Conservation (phyloP, 1,140 invertebrate genomes). For the Chironomus tepperi region DNA sequence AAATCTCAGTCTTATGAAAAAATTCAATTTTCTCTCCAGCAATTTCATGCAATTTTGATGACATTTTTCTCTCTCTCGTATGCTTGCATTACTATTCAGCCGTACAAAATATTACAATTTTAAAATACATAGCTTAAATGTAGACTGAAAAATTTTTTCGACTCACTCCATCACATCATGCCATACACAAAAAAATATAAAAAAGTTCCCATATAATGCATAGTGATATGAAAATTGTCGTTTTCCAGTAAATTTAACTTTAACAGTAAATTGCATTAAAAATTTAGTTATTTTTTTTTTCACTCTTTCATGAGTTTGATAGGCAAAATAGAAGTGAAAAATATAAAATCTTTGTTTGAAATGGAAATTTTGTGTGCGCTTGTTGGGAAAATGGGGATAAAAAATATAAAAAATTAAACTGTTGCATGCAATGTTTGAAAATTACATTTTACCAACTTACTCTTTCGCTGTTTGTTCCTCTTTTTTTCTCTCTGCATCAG, state of each 20-base stretch:
- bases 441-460: conserved; percentile 14
- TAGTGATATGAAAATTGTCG: conserved; percentile 16
- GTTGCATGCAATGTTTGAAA: conserved; percentile 23
- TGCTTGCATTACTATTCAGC: no score
- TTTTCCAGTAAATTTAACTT: conserved; percentile 20
- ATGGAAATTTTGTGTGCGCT: background rate
- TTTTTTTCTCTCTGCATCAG: background rate
- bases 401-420: conserved; percentile 14
- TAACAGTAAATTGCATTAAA: conserved; percentile 20
- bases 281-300: background rate
- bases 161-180: no score
- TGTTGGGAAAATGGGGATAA: background rate
- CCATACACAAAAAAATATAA: no score
- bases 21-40: no score
- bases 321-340: background rate
- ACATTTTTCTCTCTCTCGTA: no score
- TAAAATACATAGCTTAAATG: no score
- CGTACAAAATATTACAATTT: no score
- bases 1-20: no score
- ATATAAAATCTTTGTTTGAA: background rate
- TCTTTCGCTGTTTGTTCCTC: background rate
- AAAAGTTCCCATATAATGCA: no score
- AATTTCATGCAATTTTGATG: no score
- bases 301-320: background rate
- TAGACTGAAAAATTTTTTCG: no score